phyloP scores from a whole-genome alignment of 1,140 invertebrate genomes.

The Conopomorpha cramerella region DNA sequence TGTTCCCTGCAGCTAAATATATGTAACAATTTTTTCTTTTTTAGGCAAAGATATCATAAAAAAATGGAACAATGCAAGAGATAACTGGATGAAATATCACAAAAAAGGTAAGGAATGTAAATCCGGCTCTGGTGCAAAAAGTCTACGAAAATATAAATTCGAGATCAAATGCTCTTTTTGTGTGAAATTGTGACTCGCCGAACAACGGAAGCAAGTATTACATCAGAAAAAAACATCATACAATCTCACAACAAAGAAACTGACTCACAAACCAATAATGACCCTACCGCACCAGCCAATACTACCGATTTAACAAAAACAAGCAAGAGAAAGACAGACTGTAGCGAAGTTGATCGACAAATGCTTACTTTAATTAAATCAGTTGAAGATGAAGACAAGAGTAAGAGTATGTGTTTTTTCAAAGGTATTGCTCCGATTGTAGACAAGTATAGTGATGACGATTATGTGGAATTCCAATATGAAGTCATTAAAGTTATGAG shows the following conservation, averaged over 20 bases:
- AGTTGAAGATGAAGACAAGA: too few relatives aligned
- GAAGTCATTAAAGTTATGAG: constrained; percentile 5
- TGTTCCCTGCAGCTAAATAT: too few relatives aligned
- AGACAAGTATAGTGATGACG: constrained; percentile 4
- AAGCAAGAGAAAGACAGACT: constrained; percentile 3
- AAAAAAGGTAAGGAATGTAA: constrained; percentile 7
- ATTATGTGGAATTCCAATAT: constrained; percentile 4
- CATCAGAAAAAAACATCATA: too few relatives aligned
- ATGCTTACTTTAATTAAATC: too few relatives aligned
- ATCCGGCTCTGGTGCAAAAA: constrained; percentile 4
- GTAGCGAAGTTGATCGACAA: too few relatives aligned
- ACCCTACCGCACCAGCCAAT: too few relatives aligned
- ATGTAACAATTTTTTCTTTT: constrained; percentile 4
- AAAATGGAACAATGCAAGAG: constrained; percentile 5
- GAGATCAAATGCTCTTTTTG: constrained; percentile 5
- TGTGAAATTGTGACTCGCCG: constrained; percentile 2
- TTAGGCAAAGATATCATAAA: constrained; percentile 3
- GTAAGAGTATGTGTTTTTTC: constrained; percentile 4
- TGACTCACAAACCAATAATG: too few relatives aligned
- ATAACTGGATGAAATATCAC: constrained; percentile 5
- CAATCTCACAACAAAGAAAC: too few relatives aligned
- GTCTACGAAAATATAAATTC: constrained; percentile 3
- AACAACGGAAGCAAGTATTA: constrained; percentile 1
- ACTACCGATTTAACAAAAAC: constrained; percentile 3
- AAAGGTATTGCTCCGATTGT: constrained; percentile 3